Percentiles rank a stretch among this genome's conserved stretches.
phyloP scores from a whole-genome alignment of 2,888 invertebrate genomes.

The Platerodrilus igneus region DNA sequence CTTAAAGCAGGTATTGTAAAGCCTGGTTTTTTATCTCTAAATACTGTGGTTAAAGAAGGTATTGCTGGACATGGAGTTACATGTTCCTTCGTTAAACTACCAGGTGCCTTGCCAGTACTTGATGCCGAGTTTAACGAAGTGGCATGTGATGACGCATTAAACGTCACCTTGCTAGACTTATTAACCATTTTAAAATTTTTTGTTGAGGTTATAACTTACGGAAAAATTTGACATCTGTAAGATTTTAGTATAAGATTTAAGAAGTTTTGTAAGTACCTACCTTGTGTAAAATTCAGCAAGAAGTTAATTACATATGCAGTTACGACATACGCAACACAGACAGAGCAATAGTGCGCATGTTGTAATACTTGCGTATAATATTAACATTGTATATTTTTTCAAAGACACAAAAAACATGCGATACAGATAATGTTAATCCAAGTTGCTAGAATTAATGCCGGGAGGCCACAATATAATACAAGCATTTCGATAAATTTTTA shows the following conservation, averaged over 20 bases:
- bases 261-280: background rate
- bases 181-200: too few relatives aligned
- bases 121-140: too few relatives aligned
- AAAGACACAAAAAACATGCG: constrained; percentile 11
- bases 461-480: constrained; percentile 17
- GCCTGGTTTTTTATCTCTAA: too few relatives aligned
- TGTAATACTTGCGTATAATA: background rate
- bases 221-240: too few relatives aligned
- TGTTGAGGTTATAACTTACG: too few relatives aligned
- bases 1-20: constrained; percentile 14
- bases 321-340: constrained; percentile 2
- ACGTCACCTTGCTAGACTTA: too few relatives aligned
- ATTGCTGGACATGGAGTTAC: background rate
- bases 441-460: constrained; percentile 13
- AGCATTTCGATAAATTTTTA: too few relatives aligned
- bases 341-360: constrained; percentile 3
- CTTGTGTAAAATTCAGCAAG: background rate
- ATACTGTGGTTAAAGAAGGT: background rate
- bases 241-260: too few relatives aligned
- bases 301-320: background rate
- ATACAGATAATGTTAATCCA: constrained; percentile 16
- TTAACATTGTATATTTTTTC: constrained; percentile 6
- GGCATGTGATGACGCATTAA: too few relatives aligned
- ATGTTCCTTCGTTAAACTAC: too few relatives aligned
- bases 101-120: too few relatives aligned